These are phyloP conservation scores for Dicentrarchus labrax DNA, from an alignment of 2,113 vertebrate genomes.

Conservation along the genomic window DNA sequence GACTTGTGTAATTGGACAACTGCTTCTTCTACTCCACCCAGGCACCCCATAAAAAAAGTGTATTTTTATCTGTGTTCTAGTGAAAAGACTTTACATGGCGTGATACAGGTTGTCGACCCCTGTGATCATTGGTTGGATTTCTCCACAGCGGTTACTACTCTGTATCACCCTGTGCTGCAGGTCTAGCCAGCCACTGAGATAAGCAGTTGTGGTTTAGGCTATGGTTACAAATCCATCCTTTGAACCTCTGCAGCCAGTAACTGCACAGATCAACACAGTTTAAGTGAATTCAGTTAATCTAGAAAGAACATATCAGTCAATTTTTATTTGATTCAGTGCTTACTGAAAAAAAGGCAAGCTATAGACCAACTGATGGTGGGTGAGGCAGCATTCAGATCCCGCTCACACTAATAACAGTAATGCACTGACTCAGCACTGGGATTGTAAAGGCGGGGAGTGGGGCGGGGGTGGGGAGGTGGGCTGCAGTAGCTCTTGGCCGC, in stretches of 20 bases:
- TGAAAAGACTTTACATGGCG: background rate
- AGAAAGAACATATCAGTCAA: constrained; percentile 43
- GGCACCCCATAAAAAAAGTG: background rate
- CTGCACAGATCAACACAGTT: background rate
- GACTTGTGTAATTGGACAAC: background rate
- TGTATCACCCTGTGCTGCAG: background rate
- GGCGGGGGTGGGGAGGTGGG: constrained; percentile 10
- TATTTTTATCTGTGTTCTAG: background rate
- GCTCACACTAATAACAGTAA: constrained; percentile 74
- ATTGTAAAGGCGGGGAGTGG: constrained; percentile 41
- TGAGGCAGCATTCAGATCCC: constrained; percentile 52
- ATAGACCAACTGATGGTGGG: constrained; percentile 35
- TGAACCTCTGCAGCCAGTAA: constrained; percentile 20
- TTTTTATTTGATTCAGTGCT: constrained; percentile 49
- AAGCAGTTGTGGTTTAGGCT: constrained; percentile 20
- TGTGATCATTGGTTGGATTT: background rate
- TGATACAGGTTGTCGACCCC: background rate
- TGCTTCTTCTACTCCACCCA: background rate
- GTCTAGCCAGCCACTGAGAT: background rate
- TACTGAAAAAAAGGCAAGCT: constrained; percentile 11
- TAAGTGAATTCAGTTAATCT: constrained; percentile 13
- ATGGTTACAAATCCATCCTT: constrained; percentile 20
- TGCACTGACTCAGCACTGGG: constrained; percentile 80
- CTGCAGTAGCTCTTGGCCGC: constrained; percentile 61
- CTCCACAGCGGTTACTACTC: constrained; percentile 1